A percentile compares a stretch with the other conserved stretches of the same genome.
Conservation (phyloP, 2,113 vertebrate species). For the Melanocharis versteri region DNA sequence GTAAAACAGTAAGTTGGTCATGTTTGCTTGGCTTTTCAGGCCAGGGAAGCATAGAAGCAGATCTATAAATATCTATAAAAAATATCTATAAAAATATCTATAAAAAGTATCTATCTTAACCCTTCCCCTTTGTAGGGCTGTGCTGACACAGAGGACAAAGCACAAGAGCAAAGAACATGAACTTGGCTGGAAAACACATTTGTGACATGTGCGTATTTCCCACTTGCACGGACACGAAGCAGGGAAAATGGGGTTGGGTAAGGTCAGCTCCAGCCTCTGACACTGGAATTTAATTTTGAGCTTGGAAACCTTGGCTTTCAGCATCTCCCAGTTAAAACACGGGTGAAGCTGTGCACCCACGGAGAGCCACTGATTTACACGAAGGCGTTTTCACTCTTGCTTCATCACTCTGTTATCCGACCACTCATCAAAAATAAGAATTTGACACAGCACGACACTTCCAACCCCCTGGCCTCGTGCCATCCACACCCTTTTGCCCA, state of each 20-base stretch:
- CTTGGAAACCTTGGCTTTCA: neutral
- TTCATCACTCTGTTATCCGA: neutral
- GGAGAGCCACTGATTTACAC: neutral
- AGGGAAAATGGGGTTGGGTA: neutral
- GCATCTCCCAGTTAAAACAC: neutral
- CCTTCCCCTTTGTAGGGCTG: neutral
- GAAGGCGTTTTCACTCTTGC: neutral
- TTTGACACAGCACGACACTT: rapidly evolving
- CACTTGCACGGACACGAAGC: rapidly evolving
- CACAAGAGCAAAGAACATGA: neutral
- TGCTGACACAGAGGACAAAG: neutral
- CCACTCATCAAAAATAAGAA: neutral
- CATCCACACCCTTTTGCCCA: neutral
- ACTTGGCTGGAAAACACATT: neutral
- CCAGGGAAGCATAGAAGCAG: neutral
- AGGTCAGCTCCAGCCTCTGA: neutral
- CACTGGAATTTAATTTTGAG: neutral
- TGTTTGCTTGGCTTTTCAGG: neutral
- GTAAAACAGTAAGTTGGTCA: neutral
- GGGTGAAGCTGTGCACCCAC: rapidly evolving
- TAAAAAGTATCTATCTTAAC: neutral
- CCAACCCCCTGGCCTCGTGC: rapidly evolving
- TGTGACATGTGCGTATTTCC: neutral
- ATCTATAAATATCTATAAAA: neutral
- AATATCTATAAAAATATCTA: too few relatives aligned